Conservation (phyloP, 2,888 invertebrate species). For the Cloeon dipterum region DNA sequence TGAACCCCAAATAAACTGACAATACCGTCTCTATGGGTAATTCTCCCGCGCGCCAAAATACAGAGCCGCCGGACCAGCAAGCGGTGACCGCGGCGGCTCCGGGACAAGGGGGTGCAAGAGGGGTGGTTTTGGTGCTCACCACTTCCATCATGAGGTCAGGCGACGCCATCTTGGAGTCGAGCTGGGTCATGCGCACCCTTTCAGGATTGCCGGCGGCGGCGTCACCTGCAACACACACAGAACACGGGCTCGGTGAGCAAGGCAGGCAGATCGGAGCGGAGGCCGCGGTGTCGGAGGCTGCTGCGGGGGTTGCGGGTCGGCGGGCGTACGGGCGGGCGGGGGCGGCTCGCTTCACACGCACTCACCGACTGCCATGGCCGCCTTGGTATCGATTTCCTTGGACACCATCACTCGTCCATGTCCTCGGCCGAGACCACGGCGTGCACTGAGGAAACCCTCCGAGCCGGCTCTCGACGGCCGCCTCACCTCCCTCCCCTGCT, state of each 20-base stretch:
- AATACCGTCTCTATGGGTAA: no score
- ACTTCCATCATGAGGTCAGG: slow-evolving; percentile 6
- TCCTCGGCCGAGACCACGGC: not conserved
- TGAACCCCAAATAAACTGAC: no score
- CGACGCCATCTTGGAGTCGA: slow-evolving; percentile 4
- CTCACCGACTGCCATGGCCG: slow-evolving; percentile 5
- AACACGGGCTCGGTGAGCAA: not conserved
- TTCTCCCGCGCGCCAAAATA: no score
- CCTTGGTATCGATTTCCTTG: slow-evolving; percentile 4
- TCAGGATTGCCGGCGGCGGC: not conserved
- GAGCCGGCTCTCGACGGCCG: not conserved
- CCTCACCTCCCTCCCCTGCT: not conserved
- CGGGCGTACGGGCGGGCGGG: not conserved
- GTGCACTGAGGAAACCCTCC: not conserved
- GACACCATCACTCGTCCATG: slow-evolving; percentile 3
- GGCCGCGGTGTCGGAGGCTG: not conserved
- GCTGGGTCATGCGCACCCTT: slow-evolving; percentile 1
- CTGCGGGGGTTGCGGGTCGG: not conserved
- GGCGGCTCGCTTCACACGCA: not conserved
- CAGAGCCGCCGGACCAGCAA: no score
- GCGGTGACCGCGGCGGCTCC: not conserved
- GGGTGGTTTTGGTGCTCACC: slow-evolving; percentile 3
- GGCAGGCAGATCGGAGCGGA: no score
- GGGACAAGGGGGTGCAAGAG: not conserved
- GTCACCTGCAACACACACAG: slow-evolving; percentile 1